Evolutionary conservation across 1,140 invertebrate species (phyloP).

Genomic region (Drosophila trapezifrons): DNA sequence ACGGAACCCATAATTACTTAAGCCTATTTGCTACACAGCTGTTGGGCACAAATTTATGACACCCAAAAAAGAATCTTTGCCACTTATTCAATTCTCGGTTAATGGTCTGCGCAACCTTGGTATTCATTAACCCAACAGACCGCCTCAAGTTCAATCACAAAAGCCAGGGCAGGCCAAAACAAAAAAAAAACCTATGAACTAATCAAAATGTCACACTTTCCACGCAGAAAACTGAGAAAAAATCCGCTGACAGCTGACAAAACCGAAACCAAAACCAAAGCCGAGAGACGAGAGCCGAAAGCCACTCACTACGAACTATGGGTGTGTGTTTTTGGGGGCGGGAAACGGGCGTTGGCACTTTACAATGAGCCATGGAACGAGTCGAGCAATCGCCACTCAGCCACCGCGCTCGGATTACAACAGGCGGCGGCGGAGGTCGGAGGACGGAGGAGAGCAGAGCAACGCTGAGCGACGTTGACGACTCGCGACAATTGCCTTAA

Average conservation of each 20-base stretch:
- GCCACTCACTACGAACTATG: slow-evolving; percentile 25
- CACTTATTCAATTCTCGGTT: slow-evolving; percentile 60
- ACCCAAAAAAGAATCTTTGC: slow-evolving; percentile 41
- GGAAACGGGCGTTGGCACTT: slow-evolving; percentile 35
- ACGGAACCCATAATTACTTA: slow-evolving; percentile 16
- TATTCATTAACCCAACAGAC: slow-evolving; percentile 64
- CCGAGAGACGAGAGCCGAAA: slow-evolving; percentile 17
- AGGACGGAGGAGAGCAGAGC: slow-evolving; percentile 18
- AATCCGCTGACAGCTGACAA: slow-evolving; percentile 79
- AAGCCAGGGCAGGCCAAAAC: slow-evolving; percentile 14
- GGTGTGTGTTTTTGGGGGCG: slow-evolving; percentile 17
- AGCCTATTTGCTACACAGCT: slow-evolving; percentile 6
- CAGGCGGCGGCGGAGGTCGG: slow-evolving; percentile 22
- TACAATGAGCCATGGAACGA: slow-evolving; percentile 72
- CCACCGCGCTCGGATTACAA: slow-evolving; percentile 64
- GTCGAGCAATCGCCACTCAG: slow-evolving; percentile 55
- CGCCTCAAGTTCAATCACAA: slow-evolving; percentile 78
- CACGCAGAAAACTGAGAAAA: slow-evolving; percentile 58
- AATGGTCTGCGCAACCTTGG: slow-evolving; percentile 66
- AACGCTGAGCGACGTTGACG: slow-evolving; percentile 45
- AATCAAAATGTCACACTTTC: slow-evolving; percentile 82
- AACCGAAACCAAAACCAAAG: slow-evolving; percentile 61
- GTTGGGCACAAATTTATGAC: slow-evolving; percentile 13
- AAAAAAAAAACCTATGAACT: slow-evolving; percentile 57
- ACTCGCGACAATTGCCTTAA: slow-evolving; percentile 78